These are phyloP conservation scores for Chymomyza amoena DNA, from an alignment of 2,888 invertebrate genomes.

Conservation along the genomic window DNA sequence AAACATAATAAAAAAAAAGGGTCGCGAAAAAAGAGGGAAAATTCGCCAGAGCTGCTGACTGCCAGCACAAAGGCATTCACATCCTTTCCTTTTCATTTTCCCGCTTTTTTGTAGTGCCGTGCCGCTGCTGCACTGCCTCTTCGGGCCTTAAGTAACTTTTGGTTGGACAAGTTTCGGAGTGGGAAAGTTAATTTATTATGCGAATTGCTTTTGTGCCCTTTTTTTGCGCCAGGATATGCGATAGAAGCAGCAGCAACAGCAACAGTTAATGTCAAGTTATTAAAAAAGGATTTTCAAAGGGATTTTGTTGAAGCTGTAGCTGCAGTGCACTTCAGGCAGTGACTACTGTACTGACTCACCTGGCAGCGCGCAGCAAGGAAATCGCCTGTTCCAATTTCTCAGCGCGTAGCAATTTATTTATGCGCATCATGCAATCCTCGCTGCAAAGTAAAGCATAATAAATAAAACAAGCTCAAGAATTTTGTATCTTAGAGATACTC, in stretches of 20 bases:
- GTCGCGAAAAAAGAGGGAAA: not conserved
- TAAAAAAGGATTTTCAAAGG: conserved; percentile 49
- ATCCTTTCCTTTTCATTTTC: conserved; percentile 1
- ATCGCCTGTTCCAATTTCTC: conserved; percentile 88
- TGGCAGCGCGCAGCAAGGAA: conserved; percentile 88
- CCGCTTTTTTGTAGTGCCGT: not conserved
- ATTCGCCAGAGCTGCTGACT: not conserved
- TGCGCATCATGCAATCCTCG: conserved; percentile 90
- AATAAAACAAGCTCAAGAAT: conserved; percentile 37
- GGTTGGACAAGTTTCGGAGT: not conserved
- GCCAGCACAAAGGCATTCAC: not conserved
- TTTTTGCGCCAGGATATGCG: conserved; percentile 9
- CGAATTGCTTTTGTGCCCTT: conserved; percentile 58
- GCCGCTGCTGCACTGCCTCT: not conserved
- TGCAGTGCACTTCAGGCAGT: not conserved
- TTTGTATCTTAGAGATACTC: not conserved
- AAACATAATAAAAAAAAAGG: not conserved
- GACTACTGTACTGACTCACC: conserved; percentile 79
- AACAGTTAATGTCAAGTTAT: conserved; percentile 71
- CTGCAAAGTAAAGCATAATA: conserved; percentile 80
- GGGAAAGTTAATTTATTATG: conserved; percentile 64
- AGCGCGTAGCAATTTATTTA: conserved; percentile 87
- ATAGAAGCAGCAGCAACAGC: conserved; percentile 4
- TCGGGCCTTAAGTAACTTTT: not conserved
- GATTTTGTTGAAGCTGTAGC: conserved; percentile 21